Conservation (phyloP, 1,140 invertebrate genomes). For the Ceratina calcarata region DNA sequence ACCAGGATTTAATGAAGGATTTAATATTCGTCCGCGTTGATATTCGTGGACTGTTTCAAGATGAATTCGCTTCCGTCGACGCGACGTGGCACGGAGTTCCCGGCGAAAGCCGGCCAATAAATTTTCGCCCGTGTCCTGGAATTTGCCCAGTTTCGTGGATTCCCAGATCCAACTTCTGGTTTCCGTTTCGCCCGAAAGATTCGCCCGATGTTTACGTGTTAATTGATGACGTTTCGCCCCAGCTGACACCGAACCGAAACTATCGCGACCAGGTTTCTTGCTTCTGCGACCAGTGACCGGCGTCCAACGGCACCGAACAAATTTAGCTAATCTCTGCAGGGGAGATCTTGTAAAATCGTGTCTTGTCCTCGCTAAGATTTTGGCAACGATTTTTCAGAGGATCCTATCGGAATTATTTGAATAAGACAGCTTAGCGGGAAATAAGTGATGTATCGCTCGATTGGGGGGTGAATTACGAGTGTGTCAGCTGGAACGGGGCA, state of each 20-base stretch:
- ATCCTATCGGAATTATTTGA: too few relatives aligned
- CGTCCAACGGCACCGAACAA: too few relatives aligned
- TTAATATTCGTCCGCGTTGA: constrained; percentile 64
- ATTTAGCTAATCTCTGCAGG: not conserved
- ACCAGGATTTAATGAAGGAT: constrained; percentile 47
- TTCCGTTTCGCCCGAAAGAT: constrained; percentile 1
- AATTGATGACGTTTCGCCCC: constrained; percentile 22
- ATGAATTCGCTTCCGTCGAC: constrained; percentile 54
- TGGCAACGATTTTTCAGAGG: not conserved
- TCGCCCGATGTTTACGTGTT: constrained; percentile 23
- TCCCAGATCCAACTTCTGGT: constrained; percentile 21
- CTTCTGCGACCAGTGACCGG: too few relatives aligned
- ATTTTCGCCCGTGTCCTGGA: constrained; percentile 37
- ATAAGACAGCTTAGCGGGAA: not conserved
- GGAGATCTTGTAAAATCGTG: not conserved
- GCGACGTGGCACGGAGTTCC: not conserved
- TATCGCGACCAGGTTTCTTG: not conserved
- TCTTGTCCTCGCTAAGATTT: not conserved
- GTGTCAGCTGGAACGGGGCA: not conserved
- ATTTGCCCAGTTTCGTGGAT: constrained; percentile 27
- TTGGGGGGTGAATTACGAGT: not conserved
- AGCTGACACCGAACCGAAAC: not conserved
- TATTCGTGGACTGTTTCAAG: constrained; percentile 66
- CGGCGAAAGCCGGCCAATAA: constrained; percentile 33
- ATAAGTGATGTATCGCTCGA: constrained; percentile 4